Base-by-base conservation (phyloP, 2,888 invertebrate species). In the Macrostomum cliftonense region DNA sequence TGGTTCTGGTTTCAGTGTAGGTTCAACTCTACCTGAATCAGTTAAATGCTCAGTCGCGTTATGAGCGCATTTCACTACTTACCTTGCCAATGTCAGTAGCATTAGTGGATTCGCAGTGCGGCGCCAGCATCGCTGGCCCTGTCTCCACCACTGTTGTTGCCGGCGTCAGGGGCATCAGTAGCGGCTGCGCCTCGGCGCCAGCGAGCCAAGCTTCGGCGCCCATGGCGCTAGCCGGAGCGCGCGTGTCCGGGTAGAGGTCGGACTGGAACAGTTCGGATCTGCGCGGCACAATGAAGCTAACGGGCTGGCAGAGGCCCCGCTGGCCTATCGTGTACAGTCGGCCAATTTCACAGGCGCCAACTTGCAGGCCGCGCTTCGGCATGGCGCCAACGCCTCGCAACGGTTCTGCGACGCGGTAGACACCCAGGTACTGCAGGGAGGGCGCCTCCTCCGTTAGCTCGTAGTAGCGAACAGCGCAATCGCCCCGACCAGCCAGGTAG, bases 241-340 rank as follows among this genome's bases (percentile, higher is more conserved):
- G 77, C 0, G 91, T 91, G 67, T 91, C 88, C 0, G 93, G 91
- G 70, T 87, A 93, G 42, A 93, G 72, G 68, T 93, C 91, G 62
- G 85, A 86, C 78, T 53, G 48, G 20, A 43, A 58, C 17, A 4
- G 39, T 45, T 61, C 62, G 62, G 77, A 78, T 75, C 91, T 91
- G 60, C 93, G 75, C 17, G 93, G 91, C 53, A 91, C 91, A 55
- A 87, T 85, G 82, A 93, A 89, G 44, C 84, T 80, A 56, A 91
- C 83, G 39, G 89, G 86, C 65, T 93, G 89, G 71, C 87, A 86
- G 49, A 87, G 76, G 16, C 86, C 87, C 52, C 82, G 78, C 5
- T 88, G 85, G 37, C 71, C 71, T 55, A 91, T 75, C 71, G 91
- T 91, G 75, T 82, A 93, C 19, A 42, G 55, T 64, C 68, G 77